Base-by-base conservation (phyloP, 2,113 vertebrate species). In the Thunnus thynnus region DNA sequence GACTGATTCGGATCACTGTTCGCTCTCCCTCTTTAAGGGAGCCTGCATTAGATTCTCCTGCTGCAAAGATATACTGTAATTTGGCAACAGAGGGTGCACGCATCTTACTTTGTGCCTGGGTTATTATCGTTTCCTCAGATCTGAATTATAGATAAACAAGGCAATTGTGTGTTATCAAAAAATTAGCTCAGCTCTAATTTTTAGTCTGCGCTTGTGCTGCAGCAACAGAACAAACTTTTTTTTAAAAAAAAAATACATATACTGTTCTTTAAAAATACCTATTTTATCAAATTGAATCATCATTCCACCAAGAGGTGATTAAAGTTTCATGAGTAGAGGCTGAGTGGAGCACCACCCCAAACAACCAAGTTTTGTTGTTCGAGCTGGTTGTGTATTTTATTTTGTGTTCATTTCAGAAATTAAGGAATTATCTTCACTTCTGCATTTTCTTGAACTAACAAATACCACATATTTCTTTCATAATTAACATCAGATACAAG, bases 1-100 rank as follows among this genome's bases (percentile, higher is more conserved):
- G 82, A 86, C 84, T 90, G 91, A 92, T 90, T 80, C 61, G 50
- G 62, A 91, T 88, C 83, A 66, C 63, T 66, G 80, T 81, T 87
- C 78, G 30, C 72, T 48, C 72, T 48, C 52, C 75, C 68, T 76
- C 80, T 88, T 80, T 78, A 76, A 85, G 69, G 75, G 44, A 48
- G 72, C 63, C 78, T 67, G 80, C 77, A 65, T 82, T 77, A 54
- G 47, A 65, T 78, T 54, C 72, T 76, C 51, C 48, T 66, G 68
- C 89, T 78, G 84, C 80, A 87, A 81, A 87, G 14, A 48, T 41
- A 9, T 5, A 9, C 36, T 71, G 80, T 56, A 27, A 56, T 52
- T 63, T 41, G 48, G 57, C 44, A 36, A n/a, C 25, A 65, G 52
- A 55, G 25, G 46, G 30, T 72, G 70, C 44, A 70, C 57, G 58